These are phyloP conservation scores for Procapra przewalskii DNA, from an alignment of 2,113 vertebrate species.

Conservation along the genomic window DNA sequence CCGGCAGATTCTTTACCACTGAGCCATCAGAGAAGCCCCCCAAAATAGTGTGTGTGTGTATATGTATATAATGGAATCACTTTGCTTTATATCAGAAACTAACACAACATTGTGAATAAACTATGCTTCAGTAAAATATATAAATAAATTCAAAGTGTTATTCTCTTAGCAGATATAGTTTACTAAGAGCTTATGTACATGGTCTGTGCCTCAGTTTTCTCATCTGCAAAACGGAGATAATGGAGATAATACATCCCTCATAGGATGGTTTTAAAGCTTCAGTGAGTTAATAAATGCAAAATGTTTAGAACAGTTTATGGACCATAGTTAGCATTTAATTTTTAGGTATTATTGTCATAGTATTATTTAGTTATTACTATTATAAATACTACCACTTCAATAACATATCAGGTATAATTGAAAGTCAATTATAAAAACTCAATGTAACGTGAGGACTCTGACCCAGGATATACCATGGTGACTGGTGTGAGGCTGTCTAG, in stretches of 20 bases:
- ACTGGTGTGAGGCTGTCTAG: background rate
- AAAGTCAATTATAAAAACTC: slow-evolving; percentile 62
- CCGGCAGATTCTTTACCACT: background rate
- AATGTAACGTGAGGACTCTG: slow-evolving; percentile 58
- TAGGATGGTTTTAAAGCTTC: background rate
- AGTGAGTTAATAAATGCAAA: background rate
- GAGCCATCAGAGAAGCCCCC: background rate
- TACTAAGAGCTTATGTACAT: background rate
- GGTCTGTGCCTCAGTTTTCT: background rate
- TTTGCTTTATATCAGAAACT: background rate
- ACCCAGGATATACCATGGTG: slow-evolving; percentile 48
- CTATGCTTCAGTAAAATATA: background rate
- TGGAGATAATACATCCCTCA: background rate
- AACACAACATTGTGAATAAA: background rate
- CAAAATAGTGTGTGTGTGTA: background rate
- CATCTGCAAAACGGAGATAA: background rate
- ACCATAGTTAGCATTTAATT: background rate
- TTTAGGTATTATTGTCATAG: background rate
- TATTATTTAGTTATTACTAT: background rate
- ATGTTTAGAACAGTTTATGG: background rate
- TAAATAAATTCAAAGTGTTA: background rate
- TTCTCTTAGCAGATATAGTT: background rate
- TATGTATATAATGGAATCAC: background rate
- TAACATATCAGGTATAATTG: background rate
- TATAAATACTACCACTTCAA: background rate